Conservation (phyloP, 2,888 invertebrate genomes). For the Scaptodrosophila latifasciaeformis region DNA sequence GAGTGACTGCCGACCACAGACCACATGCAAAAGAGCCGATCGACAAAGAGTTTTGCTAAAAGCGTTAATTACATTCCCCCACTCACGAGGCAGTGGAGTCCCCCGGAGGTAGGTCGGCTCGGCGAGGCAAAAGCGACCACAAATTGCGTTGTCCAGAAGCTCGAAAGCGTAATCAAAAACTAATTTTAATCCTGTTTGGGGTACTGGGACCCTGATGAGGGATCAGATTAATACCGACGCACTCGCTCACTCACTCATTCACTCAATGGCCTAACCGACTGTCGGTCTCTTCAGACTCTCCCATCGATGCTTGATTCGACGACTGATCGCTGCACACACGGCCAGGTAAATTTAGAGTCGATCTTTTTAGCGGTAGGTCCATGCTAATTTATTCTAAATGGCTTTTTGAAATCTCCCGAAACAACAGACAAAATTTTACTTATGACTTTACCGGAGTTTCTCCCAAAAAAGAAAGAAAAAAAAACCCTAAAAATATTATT, state of each 20-base stretch:
- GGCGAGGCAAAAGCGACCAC: constrained; percentile 36
- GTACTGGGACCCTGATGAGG: constrained; percentile 57
- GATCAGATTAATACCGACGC: constrained; percentile 65
- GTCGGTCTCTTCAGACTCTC: no score
- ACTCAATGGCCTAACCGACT: neutral
- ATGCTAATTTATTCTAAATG: constrained; percentile 66
- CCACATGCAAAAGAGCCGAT: constrained; percentile 10
- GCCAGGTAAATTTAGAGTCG: constrained; percentile 20
- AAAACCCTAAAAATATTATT: constrained; percentile 24
- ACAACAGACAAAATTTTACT: constrained; percentile 56
- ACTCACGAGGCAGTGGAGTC: constrained; percentile 35
- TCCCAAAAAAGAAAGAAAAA: constrained; percentile 6
- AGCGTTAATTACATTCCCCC: constrained; percentile 71
- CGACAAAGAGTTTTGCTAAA: constrained; percentile 66
- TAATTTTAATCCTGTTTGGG: constrained; percentile 75
- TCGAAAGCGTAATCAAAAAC: constrained; percentile 76
- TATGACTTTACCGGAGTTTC: constrained; percentile 42
- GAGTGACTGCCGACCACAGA: constrained; percentile 18
- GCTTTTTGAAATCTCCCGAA: constrained; percentile 65
- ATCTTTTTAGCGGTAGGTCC: constrained; percentile 65
- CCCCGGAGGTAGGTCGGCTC: neutral
- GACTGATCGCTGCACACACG: no score
- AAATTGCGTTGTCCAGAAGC: constrained; percentile 75
- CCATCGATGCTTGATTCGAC: no score
- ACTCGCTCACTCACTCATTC: constrained; percentile 30